A percentile compares a stretch with the other conserved stretches of the same genome.
These are phyloP conservation scores for Syncerus caffer DNA, from an alignment of 2,797 vertebrate species.

Conservation along the genomic window DNA sequence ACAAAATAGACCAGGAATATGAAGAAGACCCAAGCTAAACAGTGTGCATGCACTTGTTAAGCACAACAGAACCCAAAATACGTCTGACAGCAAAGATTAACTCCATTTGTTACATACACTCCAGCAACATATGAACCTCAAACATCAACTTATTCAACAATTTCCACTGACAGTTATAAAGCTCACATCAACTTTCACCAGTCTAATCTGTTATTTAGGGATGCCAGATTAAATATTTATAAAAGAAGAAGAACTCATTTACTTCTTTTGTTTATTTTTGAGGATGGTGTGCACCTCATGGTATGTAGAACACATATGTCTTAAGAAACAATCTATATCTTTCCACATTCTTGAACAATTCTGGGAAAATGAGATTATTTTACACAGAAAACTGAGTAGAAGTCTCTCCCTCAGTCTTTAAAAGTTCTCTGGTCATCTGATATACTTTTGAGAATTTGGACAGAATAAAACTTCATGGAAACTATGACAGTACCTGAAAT, in stretches of 20 bases:
- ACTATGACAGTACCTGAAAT: neutral
- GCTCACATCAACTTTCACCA: neutral
- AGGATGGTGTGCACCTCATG: neutral
- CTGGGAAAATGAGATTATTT: neutral
- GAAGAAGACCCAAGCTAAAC: neutral
- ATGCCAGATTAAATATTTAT: constrained; percentile 36
- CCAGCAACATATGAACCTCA: neutral
- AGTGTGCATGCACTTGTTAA: neutral
- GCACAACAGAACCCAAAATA: neutral
- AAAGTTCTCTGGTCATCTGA: neutral
- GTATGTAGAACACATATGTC: neutral
- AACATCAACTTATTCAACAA: neutral
- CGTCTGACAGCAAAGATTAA: neutral
- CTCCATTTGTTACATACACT: neutral
- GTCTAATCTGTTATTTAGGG: neutral
- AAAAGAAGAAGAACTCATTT: constrained; percentile 20
- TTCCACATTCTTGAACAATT: neutral
- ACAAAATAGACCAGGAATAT: neutral
- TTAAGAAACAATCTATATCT: neutral
- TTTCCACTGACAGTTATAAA: neutral
- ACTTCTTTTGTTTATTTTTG: neutral
- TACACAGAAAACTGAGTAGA: neutral
- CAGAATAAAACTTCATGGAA: constrained; percentile 6
- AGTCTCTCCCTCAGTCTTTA: constrained; percentile 2
- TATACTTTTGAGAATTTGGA: neutral